These are phyloP conservation scores for Sebastes diaconus DNA, from an alignment of 2,797 vertebrate genomes.

Conservation along the genomic window DNA sequence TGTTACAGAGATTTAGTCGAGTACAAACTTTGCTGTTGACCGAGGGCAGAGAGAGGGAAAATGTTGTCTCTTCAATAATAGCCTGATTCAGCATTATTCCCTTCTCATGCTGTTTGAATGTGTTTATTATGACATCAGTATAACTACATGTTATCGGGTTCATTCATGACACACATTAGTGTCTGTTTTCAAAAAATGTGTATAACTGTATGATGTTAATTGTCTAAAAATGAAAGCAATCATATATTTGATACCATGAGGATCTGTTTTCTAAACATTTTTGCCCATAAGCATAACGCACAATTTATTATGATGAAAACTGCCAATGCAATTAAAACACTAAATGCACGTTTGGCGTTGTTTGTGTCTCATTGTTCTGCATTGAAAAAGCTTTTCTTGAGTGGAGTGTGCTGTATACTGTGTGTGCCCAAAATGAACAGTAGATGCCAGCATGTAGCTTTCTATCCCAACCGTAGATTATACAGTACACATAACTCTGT, in stretches of 20 bases:
- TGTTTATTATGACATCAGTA: conserved; percentile 23
- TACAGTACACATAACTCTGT: background rate
- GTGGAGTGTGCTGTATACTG: background rate
- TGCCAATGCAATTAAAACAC: conserved; percentile 60
- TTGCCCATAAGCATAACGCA: background rate
- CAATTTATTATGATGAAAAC: conserved; percentile 19
- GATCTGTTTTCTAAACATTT: background rate
- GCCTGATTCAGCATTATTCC: conserved; percentile 7
- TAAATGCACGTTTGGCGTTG: conserved; percentile 4
- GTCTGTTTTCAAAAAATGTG: conserved; percentile 13
- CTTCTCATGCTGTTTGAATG: background rate
- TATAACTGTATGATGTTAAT: conserved; percentile 11
- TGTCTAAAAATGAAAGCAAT: conserved; percentile 1
- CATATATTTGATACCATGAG: background rate
- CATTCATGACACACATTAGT: conserved; percentile 5
- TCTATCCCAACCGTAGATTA: background rate
- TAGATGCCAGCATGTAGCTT: conserved; percentile 58
- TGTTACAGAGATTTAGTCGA: conserved; percentile 55
- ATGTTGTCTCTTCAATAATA: background rate
- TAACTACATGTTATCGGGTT: conserved; percentile 20
- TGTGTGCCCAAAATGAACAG: conserved; percentile 43
- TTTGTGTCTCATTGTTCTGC: background rate
- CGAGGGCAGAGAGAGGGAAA: background rate
- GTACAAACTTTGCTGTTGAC: conserved; percentile 35
- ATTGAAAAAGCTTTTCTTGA: background rate